phyloP scores from a whole-genome alignment of 2,113 vertebrate genomes.

The Ammodytes dubius region DNA sequence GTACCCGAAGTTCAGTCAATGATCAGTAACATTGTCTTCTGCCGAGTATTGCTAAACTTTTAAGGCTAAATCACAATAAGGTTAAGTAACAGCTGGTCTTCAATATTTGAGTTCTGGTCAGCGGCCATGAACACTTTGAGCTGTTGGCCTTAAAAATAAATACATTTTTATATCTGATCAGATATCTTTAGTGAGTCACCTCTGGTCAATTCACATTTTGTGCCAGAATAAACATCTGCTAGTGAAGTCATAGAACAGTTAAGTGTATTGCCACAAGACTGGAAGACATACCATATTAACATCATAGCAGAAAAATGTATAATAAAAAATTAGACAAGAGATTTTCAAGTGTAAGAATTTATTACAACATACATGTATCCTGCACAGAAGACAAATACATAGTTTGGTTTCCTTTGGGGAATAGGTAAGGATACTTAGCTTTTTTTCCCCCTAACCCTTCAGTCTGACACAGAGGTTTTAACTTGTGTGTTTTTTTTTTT shows the following conservation, averaged over 20 bases:
- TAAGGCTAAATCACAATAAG: background rate
- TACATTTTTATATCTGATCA: background rate
- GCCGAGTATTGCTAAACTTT: constrained; percentile 23
- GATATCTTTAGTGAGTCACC: background rate
- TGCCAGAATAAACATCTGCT: constrained; percentile 1
- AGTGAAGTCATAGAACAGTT: background rate
- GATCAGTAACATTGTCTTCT: constrained; percentile 53
- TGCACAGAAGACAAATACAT: constrained; percentile 53
- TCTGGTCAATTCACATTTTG: background rate
- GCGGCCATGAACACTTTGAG: background rate
- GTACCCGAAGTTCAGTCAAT: constrained; percentile 74
- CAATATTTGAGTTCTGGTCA: background rate
- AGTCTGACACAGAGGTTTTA: background rate
- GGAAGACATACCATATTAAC: background rate
- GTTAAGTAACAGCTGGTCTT: background rate
- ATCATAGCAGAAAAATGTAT: background rate
- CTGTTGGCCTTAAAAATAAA: background rate
- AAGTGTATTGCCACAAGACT: constrained; percentile 6
- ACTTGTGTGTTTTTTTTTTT: background rate
- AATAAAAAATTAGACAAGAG: constrained; percentile 58
- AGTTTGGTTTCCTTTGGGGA: background rate
- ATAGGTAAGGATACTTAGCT: background rate
- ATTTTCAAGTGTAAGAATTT: constrained; percentile 72
- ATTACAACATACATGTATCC: constrained; percentile 74
- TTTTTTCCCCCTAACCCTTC: background rate